Base-by-base conservation (phyloP, 2,113 vertebrate genomes). In the Periophthalmodon schlosseri region DNA sequence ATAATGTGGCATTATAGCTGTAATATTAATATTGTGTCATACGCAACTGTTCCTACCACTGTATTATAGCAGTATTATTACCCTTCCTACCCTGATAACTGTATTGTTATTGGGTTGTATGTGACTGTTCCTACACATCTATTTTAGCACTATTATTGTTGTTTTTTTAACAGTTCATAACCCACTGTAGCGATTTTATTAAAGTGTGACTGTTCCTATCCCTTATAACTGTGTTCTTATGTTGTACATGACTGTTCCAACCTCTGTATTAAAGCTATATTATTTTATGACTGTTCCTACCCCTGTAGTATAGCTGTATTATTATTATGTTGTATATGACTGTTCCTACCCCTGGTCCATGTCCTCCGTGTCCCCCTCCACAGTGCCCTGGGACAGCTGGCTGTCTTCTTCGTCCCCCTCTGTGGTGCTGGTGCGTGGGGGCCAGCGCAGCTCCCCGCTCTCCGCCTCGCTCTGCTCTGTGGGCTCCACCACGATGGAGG, bases 401-500 rank as follows among this genome's bases (percentile, higher is more conserved):
- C n/a, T 49, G 20, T 69, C 56, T n/a, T 78, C 73, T 14, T 78
- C 74, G 8, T 79, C 78, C 11, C 65, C 70, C 1, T 83, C 75
- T 18, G 77, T 79, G 46, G 39, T 63, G 24, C 57, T 11, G 24
- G 44, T 73, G 5, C 77, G 56, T 8, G 74, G 74, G 5, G 85
- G 85, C 89, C 87, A 89, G 34, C n/a, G 39, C 63, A 82, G 67
- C 68, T 85, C 80, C 4, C 77, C 79, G 0, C 80, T 79, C 66
- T 89, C 88, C 54, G 73, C 68, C 63, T 87, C 87, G 12, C 75
- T 83, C 58, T 83, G 73, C 20, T 91, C 90, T 0, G 82, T 92
- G 67, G 93, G 90, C 73, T 94, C 92, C 78, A 94, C 92, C 15
- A 94, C 88, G 36, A 94, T 94, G 3, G 93, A 94, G 5, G 93